Evolutionary conservation across 2,888 invertebrate species (phyloP).

Genomic region (Alsophila aescularia): DNA sequence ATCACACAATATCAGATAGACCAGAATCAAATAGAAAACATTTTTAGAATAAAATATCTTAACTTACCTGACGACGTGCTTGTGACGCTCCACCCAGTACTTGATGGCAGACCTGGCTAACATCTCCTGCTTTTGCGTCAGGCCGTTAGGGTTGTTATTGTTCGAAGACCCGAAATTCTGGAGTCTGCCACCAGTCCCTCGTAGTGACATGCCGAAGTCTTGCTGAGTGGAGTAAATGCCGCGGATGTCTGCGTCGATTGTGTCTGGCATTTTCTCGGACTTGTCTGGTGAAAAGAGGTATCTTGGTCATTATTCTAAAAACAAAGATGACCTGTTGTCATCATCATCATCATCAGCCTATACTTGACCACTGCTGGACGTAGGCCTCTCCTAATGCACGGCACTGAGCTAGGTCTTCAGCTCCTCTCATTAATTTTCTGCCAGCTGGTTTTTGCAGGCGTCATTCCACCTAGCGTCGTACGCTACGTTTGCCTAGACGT

Average conservation of each 20-base stretch:
- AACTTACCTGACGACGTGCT: slow-evolving; percentile 93
- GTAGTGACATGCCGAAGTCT: slow-evolving; percentile 90
- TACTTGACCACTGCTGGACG: too few species aligned
- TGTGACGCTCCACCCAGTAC: slow-evolving; percentile 95
- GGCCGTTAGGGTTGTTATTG: slow-evolving; percentile 89
- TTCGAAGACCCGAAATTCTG: slow-evolving; percentile 85
- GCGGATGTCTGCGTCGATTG: slow-evolving; percentile 87
- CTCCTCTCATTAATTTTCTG: too few species aligned
- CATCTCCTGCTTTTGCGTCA: slow-evolving; percentile 93
- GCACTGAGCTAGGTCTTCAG: too few species aligned
- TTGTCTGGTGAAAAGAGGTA: slow-evolving; percentile 55
- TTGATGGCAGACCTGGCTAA: slow-evolving; percentile 94
- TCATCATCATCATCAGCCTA: too few species aligned
- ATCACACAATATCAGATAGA: too few species aligned
- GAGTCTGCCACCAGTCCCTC: slow-evolving; percentile 87
- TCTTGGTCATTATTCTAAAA: not conserved
- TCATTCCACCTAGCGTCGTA: too few species aligned
- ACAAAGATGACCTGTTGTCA: too few species aligned
- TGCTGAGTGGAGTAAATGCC: slow-evolving; percentile 91
- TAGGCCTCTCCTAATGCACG: too few species aligned
- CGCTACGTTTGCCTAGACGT: too few species aligned
- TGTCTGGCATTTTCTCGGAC: slow-evolving; percentile 78
- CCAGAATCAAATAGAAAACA: not conserved
- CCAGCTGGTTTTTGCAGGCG: too few species aligned
- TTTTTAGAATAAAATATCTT: not conserved